Percentiles rank a stretch among this genome's conserved stretches.
These are phyloP conservation scores for Peromyscus polionotus DNA, from an alignment of 2,113 vertebrate species.

Conservation along the genomic window DNA sequence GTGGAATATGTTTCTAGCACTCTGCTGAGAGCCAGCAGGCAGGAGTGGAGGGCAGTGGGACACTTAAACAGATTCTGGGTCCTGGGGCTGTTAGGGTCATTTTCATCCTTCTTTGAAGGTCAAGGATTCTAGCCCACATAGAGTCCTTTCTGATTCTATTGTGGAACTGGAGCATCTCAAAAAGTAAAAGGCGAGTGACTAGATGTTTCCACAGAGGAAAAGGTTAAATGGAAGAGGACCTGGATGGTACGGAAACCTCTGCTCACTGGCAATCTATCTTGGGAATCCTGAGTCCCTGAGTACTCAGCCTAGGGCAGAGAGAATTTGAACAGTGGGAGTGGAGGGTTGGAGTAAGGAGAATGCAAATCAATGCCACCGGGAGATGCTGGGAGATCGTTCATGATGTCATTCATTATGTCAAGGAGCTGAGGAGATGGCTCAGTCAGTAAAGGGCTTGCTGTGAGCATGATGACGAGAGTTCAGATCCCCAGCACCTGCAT, in stretches of 20 bases:
- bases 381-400: not conserved
- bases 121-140: not conserved
- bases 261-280: not conserved
- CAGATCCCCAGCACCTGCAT: not conserved
- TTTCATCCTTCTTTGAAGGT: constrained; percentile 10
- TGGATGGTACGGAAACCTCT: not conserved
- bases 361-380: not conserved
- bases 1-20: not conserved
- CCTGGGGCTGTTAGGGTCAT: rapidly evolving
- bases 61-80: not conserved
- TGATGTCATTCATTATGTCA: not conserved
- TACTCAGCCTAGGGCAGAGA: not conserved
- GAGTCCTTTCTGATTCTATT: not conserved
- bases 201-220: not conserved
- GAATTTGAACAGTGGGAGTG: not conserved
- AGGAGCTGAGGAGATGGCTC: not conserved
- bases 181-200: not conserved
- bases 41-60: not conserved
- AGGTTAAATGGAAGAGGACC: not conserved
- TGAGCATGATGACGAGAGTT: not conserved
- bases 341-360: rapidly evolving
- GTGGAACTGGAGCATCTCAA: not conserved
- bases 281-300: not conserved
- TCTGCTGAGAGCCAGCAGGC: not conserved
- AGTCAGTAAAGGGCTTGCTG: not conserved